Evolutionary conservation across 1,140 invertebrate genomes (phyloP), one percentile per base, ranked within the genome.

Genomic region (Trissolcus basalis): DNA sequence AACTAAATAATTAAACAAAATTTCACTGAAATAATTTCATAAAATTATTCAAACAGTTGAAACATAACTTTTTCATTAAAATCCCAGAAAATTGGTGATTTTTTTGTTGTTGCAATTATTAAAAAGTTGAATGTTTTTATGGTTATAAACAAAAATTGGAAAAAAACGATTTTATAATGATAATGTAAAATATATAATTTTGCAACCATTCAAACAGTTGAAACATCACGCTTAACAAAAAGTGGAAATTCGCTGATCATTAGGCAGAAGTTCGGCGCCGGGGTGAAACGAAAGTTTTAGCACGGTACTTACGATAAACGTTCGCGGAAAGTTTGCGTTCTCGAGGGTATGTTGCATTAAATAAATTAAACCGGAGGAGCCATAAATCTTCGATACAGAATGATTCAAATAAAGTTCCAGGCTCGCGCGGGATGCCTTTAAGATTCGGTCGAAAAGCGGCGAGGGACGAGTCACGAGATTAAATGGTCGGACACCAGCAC

Each of bases 391-490:
- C 64, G 36, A 56, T 58, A 51, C 63, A 53, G 58, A 63, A 67
- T 74, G 71, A 74, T 60, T 74, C 70, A 59, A 74, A 74, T 74
- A 74, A 68, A 67, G 64, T 67, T 74, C 19, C 41, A 56, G 71
- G 45, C 56, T 67, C 36, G 61, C 33, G n/a, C n/a, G 55, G 48
- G 67, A 63, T 77, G 67, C 63, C 74, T 77, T 71, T 32, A 77
- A 77, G 68, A 77, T 77, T 77, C 41, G 60, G 63, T 50, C 5
- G 49, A 45, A 14, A 51, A 68, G 59, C 11, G 60, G 43, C 47
- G 49, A 54, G 45, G 36, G 59, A 56, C 56, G 72, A 65, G 70
- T 81, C 77, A 67, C 47, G 69, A 78, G 78, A 82, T 82, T 80
- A 82, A 80, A 82, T 77, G 72, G 58, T 76, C 74, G 68, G 67